A percentile compares a stretch with the other conserved stretches of the same genome.
Conservation (phyloP, 2,113 vertebrate genomes). For the Bostrychus sinensis region DNA sequence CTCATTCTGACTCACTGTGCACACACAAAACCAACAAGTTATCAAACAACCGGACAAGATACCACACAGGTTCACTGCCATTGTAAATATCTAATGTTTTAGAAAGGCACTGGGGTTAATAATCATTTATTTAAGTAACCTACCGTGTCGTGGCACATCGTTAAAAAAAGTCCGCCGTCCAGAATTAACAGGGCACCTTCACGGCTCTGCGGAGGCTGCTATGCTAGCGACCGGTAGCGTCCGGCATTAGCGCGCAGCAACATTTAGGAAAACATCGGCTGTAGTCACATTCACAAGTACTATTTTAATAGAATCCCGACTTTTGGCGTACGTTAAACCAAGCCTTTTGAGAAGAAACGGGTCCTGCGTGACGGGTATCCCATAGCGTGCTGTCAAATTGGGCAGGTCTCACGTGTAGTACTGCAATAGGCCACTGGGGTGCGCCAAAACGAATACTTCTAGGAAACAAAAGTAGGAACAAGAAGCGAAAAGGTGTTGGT, state of each 20-base stretch:
- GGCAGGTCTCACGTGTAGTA: neutral
- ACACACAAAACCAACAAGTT: constrained; percentile 18
- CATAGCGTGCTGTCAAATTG: neutral
- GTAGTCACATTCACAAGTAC: neutral
- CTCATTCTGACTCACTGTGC: constrained; percentile 80
- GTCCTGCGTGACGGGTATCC: neutral
- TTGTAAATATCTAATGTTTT: neutral
- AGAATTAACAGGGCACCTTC: neutral
- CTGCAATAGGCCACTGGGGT: neutral
- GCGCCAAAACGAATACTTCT: neutral
- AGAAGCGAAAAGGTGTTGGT: too few species aligned
- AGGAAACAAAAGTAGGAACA: too few species aligned
- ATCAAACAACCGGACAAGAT: neutral
- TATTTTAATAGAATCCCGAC: too few species aligned
- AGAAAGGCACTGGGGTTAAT: too few species aligned
- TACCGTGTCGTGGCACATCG: constrained; percentile 14
- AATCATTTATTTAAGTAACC: neutral
- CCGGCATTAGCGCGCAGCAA: constrained; percentile 13
- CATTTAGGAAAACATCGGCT: neutral
- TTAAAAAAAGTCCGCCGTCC: constrained; percentile 7
- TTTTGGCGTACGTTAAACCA: too few species aligned
- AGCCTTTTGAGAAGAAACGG: neutral
- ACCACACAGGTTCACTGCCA: neutral
- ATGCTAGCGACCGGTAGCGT: constrained; percentile 45
- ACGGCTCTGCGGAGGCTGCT: constrained; percentile 27